A percentile compares a stretch with the other conserved stretches of the same genome.
These are phyloP conservation scores for Euthynnus affinis DNA, from an alignment of 2,797 vertebrate genomes.

Conservation along the genomic window DNA sequence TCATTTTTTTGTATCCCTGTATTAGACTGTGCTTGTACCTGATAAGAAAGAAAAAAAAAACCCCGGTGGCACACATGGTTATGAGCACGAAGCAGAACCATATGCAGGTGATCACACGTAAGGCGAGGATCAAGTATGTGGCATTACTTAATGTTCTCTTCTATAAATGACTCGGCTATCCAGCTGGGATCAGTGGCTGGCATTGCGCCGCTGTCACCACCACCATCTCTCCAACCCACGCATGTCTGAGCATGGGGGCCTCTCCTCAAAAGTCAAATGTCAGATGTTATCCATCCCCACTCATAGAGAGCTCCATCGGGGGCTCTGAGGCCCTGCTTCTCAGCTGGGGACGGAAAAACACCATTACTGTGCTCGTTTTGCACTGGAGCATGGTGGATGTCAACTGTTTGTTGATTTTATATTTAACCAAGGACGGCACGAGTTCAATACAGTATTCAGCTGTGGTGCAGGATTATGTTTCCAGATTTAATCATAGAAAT, in stretches of 20 bases:
- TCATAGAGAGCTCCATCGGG: constrained; percentile 58
- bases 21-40: background rate
- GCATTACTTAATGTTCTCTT: constrained; percentile 79
- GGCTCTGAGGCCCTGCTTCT: constrained; percentile 64
- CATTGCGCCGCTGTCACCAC: constrained; percentile 71
- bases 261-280: constrained; percentile 86
- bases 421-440: background rate
- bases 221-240: constrained; percentile 57
- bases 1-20: background rate
- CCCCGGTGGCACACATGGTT: background rate
- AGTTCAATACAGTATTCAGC: background rate
- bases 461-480: background rate
- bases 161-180: constrained; percentile 83
- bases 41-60: constrained; percentile 7
- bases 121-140: constrained; percentile 67
- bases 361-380: constrained; percentile 59
- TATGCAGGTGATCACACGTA: constrained; percentile 67
- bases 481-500: background rate
- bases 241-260: constrained; percentile 70
- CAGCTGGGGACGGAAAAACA: constrained; percentile 67
- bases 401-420: constrained; percentile 38
- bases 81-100: constrained; percentile 30
- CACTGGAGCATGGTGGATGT: constrained; percentile 35
- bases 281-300: constrained; percentile 80
- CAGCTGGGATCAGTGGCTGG: constrained; percentile 80